These are phyloP conservation scores for Intellagama lesueurii DNA, from an alignment of 2,797 vertebrate species.

Conservation along the genomic window DNA sequence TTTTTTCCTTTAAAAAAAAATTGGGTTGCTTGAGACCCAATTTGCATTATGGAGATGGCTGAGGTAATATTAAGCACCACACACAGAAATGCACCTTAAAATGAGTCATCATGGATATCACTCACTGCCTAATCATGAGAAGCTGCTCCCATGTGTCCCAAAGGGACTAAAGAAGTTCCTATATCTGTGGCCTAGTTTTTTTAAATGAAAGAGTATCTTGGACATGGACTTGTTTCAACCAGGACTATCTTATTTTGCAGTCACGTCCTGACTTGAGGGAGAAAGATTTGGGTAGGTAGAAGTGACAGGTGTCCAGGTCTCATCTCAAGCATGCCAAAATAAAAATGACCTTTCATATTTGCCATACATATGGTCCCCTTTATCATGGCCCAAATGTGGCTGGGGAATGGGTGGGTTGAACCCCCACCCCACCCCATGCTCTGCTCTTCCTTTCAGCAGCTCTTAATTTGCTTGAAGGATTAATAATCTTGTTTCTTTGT, in stretches of 20 bases:
- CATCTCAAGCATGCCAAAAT: background rate
- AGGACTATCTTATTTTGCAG: constrained; percentile 9
- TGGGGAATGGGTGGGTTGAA: background rate
- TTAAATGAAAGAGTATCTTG: background rate
- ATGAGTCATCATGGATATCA: background rate
- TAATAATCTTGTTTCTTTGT: background rate
- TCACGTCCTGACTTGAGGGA: constrained; percentile 8
- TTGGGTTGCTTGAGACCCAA: background rate
- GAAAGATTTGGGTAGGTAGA: background rate
- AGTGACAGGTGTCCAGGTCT: background rate
- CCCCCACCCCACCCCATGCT: background rate
- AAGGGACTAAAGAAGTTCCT: background rate
- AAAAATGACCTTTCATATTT: background rate
- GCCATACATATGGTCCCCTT: background rate
- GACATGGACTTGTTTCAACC: rapidly evolving
- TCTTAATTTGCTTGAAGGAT: background rate
- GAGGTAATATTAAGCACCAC: background rate
- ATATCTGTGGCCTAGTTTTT: background rate
- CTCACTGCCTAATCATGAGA: background rate
- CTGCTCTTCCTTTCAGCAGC: background rate
- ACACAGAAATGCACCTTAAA: background rate
- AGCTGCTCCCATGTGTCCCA: background rate
- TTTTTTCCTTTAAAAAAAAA: background rate
- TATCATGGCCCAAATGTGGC: background rate
- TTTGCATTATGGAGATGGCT: too few relatives aligned